These are phyloP conservation scores for Circaetus gallicus DNA, from an alignment of 2,113 vertebrate species.

Conservation along the genomic window DNA sequence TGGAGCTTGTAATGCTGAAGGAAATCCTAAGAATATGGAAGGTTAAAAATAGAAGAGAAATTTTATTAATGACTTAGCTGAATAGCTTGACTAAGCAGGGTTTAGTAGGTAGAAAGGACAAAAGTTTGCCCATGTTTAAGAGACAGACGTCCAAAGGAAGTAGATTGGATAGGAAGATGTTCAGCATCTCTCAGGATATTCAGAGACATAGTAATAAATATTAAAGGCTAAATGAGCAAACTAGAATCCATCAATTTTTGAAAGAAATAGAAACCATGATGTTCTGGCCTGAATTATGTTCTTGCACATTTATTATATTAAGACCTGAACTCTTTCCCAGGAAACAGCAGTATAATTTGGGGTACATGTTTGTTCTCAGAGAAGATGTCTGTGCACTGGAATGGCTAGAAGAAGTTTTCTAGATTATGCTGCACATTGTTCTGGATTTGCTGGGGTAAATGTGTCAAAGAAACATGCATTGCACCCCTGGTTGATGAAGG, in stretches of 20 bases:
- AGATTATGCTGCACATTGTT: neutral
- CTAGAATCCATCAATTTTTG: neutral
- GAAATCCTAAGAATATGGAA: neutral
- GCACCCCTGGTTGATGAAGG: neutral
- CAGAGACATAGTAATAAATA: neutral
- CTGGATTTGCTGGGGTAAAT: neutral
- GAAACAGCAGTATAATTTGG: neutral
- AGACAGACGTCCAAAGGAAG: neutral
- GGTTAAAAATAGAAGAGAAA: neutral
- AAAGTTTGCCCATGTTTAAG: neutral
- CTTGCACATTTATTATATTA: neutral
- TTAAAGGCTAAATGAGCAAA: neutral
- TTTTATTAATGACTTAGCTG: neutral
- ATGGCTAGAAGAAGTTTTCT: neutral
- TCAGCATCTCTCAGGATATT: neutral
- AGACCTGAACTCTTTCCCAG: neutral
- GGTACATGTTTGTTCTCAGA: neutral
- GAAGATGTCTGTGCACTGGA: neutral
- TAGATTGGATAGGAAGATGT: neutral
- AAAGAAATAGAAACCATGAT: neutral
- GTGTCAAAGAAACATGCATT: neutral
- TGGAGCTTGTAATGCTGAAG: neutral
- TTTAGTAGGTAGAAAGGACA: neutral
- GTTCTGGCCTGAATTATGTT: neutral
- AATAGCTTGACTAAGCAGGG: neutral